Percentiles rank a stretch among this genome's conserved stretches.
These are phyloP conservation scores for Acanthurus lineatus DNA, from an alignment of 2,797 vertebrate species.

Conservation along the genomic window DNA sequence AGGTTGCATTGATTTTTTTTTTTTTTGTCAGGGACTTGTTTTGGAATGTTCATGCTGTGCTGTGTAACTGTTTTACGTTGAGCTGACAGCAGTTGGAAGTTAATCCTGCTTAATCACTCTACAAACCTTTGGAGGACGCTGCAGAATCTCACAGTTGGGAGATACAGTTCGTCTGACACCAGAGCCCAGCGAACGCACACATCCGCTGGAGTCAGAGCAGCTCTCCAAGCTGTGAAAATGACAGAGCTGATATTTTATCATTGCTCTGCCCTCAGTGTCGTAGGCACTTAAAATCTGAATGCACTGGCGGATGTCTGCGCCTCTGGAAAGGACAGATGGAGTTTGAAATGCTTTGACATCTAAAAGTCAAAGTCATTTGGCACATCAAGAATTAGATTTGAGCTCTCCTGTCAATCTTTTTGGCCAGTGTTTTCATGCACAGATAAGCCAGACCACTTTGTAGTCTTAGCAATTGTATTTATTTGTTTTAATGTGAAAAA, in stretches of 20 bases:
- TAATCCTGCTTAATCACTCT: conserved; percentile 9
- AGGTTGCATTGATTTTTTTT: not conserved
- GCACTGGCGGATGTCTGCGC: not conserved
- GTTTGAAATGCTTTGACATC: conserved; percentile 25
- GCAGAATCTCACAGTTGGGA: not conserved
- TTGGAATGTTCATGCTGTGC: not conserved
- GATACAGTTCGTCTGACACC: not conserved
- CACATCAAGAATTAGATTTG: conserved; percentile 7
- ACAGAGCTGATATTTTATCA: conserved; percentile 22
- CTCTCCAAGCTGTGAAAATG: conserved; percentile 17
- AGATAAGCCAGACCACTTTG: not conserved
- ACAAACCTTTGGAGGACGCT: not conserved
- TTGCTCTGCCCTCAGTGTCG: not conserved
- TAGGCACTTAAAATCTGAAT: not conserved
- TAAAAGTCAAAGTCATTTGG: conserved; percentile 32
- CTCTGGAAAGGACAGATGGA: conserved; percentile 14
- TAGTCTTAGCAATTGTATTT: not conserved
- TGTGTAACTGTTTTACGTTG: not conserved
- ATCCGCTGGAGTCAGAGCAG: not conserved
- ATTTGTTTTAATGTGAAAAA: too few relatives aligned
- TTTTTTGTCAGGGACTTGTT: not conserved
- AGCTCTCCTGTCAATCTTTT: not conserved
- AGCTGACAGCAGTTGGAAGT: conserved; percentile 1
- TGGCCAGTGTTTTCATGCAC: not conserved
- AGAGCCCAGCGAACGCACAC: not conserved